Base-by-base conservation (phyloP, 1,140 invertebrate species). In the Micrasema minimum region DNA sequence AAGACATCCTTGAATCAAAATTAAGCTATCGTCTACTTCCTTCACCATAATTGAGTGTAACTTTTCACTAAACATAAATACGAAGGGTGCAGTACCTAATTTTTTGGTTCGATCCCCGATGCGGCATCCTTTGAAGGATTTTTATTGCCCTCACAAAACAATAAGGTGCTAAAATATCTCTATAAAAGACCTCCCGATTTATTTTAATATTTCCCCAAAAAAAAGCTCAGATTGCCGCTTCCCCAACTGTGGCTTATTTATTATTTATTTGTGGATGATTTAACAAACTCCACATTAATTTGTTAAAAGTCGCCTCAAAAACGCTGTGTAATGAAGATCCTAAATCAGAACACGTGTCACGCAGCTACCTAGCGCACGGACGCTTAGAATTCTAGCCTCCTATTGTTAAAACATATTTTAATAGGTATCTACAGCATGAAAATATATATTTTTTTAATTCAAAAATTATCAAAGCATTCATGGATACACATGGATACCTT, bases 161-260 rank as follows among this genome's bases (percentile, higher is more conserved):
- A 69, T 57, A 57, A 69, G 66, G 66, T 69, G 66, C 66, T 69
- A 69, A 69, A 69, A 69, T 69, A 69, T 69, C 66, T 57, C 50
- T 61, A 69, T 69, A 69, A 69, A 69, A 61, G 66, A 64, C 59
- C 59, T 64, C 59, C 59, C 59, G 59, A 64, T 64, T 64, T 64
- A 64, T 64, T 64, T 64, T 64, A 64, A 45, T 45, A 45, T 64
- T 64, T 26, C 43, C 59, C 59, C 59, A 38, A 45, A 64, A 64
- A 64, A 64, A 46, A 46, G 12, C 7, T 26, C 10, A 46, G 11
- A 31, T 11, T 41, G 6, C 12, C 9, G 43, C 18, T 46, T n/a
- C 9, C 46, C 20, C 43, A 64, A 46, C 59, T 45, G 55, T 59
- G 55, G 10, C 18, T 14, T n/a, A n/a, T n/a, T n/a, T n/a, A n/a